Conservation (phyloP, 2,113 vertebrate genomes). For the Mirza zaza region DNA sequence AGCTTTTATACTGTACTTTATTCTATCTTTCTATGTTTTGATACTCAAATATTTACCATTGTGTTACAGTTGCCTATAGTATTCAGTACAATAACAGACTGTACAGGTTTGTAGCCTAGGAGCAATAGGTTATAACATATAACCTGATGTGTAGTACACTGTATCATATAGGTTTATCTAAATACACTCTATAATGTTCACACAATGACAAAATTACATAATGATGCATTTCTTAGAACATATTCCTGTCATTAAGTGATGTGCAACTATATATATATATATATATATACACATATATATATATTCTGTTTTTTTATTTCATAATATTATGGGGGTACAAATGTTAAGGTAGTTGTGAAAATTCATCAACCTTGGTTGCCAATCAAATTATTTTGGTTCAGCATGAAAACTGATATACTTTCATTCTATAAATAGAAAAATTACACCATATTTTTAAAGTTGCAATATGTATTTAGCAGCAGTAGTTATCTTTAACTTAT, state of each 20-base stretch:
- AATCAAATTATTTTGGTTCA: conserved; percentile 27
- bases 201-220: not conserved
- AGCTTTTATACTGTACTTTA: not conserved
- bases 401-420: not conserved
- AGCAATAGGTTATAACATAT: not conserved
- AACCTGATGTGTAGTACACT: not conserved
- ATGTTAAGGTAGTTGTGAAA: not conserved
- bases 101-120: not conserved
- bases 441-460: not conserved
- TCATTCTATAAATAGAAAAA: conserved; percentile 7
- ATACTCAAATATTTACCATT: not conserved
- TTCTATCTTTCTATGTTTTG: not conserved
- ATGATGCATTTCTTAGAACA: not conserved
- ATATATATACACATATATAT: not conserved
- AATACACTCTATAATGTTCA: not conserved
- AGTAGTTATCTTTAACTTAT: not conserved
- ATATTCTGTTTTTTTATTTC: not conserved
- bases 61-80: not conserved
- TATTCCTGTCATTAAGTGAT: not conserved
- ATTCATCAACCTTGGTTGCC: not conserved
- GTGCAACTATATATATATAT: not conserved
- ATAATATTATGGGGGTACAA: no score
- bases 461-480: not conserved
- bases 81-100: not conserved
- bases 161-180: not conserved